Evolutionary conservation across 2,797 vertebrate species (phyloP).

Genomic region (Epinephelus awoara): DNA sequence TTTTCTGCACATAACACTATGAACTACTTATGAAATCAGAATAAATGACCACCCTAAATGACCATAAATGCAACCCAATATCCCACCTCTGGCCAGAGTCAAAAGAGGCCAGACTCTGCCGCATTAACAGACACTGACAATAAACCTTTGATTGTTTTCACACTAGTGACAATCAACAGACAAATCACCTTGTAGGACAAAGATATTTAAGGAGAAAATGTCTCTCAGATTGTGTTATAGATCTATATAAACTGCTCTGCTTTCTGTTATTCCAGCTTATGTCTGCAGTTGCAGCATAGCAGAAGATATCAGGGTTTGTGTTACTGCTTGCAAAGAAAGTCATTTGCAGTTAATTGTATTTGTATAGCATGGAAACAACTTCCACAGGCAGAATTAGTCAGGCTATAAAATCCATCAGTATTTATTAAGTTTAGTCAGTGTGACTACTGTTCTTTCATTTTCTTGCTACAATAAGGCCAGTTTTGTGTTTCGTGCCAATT

Average conservation of each 20-base stretch:
- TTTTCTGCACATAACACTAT: not conserved
- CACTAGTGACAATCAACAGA: slow-evolving; percentile 10
- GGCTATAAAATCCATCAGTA: not conserved
- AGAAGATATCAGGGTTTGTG: not conserved
- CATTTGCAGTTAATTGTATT: slow-evolving; percentile 22
- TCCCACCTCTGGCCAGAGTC: slow-evolving; percentile 25
- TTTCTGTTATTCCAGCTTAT: not conserved
- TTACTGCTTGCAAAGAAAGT: not conserved
- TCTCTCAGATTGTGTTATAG: not conserved
- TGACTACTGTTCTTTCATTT: not conserved
- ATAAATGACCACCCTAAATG: not conserved
- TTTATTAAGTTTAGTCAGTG: not conserved
- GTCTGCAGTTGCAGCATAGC: not conserved
- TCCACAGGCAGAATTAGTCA: not conserved
- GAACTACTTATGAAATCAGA: slow-evolving; percentile 3
- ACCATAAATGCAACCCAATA: not conserved
- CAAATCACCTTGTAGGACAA: slow-evolving; percentile 20
- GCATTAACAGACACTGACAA: slow-evolving; percentile 21
- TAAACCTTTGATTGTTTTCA: slow-evolving; percentile 11
- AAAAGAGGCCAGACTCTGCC: slow-evolving; percentile 41
- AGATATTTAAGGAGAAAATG: slow-evolving; percentile 6
- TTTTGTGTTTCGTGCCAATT: slow-evolving; percentile 24
- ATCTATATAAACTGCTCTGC: not conserved
- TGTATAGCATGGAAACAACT: not conserved
- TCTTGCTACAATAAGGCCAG: slow-evolving; percentile 3